Percentiles rank a stretch among this genome's conserved stretches.
These are phyloP conservation scores for Progne subis DNA, from an alignment of 2,113 vertebrate species.

Conservation along the genomic window DNA sequence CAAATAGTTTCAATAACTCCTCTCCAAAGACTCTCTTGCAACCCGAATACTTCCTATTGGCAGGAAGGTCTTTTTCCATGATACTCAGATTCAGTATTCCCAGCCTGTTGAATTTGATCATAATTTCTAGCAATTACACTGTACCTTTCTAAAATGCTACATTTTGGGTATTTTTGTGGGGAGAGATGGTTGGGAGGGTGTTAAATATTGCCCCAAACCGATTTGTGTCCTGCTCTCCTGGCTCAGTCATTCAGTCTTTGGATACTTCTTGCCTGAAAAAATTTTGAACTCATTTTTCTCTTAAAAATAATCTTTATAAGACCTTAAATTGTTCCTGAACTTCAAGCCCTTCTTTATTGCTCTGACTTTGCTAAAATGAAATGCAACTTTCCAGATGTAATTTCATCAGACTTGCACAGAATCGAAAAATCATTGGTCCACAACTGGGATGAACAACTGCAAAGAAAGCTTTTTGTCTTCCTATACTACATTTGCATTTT, in stretches of 20 bases:
- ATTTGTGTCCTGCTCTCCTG: neutral
- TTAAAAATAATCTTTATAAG: neutral
- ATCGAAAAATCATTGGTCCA: neutral
- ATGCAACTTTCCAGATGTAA: neutral
- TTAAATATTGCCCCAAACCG: neutral
- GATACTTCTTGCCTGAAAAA: neutral
- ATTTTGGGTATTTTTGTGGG: neutral
- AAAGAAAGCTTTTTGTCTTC: neutral
- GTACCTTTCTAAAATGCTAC: neutral
- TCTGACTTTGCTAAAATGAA: neutral
- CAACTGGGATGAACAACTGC: neutral
- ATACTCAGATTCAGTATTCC: neutral
- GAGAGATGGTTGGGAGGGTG: neutral
- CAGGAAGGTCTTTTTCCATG: neutral
- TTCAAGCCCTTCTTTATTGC: neutral
- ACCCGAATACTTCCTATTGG: neutral
- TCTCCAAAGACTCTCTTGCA: neutral
- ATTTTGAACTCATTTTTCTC: neutral
- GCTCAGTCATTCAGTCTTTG: neutral
- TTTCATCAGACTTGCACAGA: neutral
- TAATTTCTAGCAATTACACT: neutral
- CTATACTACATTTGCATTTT: neutral
- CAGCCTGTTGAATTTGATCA: neutral
- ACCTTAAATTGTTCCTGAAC: neutral
- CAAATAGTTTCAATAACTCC: neutral